Evolutionary conservation across 2,888 invertebrate species (phyloP), one percentile per base, ranked within the genome.

Genomic region (Aleiodes alternator): DNA sequence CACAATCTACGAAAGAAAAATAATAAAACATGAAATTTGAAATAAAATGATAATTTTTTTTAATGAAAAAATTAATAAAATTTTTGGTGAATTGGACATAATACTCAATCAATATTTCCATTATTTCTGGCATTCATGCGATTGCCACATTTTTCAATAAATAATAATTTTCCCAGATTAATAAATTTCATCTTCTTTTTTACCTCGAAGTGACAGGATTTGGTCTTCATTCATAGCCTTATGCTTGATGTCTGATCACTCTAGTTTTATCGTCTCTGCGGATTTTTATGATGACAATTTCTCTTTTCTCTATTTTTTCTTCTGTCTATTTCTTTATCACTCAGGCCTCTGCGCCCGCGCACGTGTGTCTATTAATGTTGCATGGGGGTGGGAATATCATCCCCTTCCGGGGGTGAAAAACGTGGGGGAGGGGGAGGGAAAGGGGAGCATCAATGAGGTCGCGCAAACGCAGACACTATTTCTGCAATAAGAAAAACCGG

Each of bases 151-250:
- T 6, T 34, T 34, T 34, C 23, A 23, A 34, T 34, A 34, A 34
- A 34, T 34, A 34, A 34, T 34, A 34, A 34, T 34, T 6, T 0
- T 34, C 23, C 2, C 23, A 23, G 23, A 34, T 6, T 34, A 34
- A 34, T 34, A 34, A 34, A 6, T 34, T 6, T 34, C 5, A 6
- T 34, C 38, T 7, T n/a, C 9, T 29, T 77, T 84, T 92, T 92
- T 92, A 96, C 96, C 95, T 96, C 94, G 91, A 95, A 92, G 90
- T 95, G 93, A 91, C 95, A 92, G 92, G 93, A 94, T 92, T 95
- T 95, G 93, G 95, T 93, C 95, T 94, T 95, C 96, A 96, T 96
- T 96, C 96, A 96, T 95, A 95, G 89, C 90, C 88, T 83, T 84
- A 83, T 87, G 78, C 80, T 81, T 83, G 83, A 66, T 66, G 14